phyloP scores from a whole-genome alignment of 2,113 vertebrate genomes.

The Choloepus hoffmanni region DNA sequence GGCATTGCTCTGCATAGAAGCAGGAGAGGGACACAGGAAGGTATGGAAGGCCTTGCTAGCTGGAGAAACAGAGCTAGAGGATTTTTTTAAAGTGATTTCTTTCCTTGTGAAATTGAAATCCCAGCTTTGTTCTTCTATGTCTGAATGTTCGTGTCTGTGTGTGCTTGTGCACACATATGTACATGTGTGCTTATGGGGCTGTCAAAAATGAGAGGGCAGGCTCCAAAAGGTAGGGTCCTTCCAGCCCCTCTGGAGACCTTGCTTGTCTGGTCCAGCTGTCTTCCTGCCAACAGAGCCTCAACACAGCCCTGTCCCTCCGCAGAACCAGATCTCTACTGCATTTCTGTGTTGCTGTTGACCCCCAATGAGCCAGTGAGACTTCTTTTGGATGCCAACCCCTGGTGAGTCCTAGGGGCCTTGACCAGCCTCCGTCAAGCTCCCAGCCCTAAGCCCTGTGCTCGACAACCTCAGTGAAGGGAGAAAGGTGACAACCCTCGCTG shows the following conservation, averaged over 20 bases:
- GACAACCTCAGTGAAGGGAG: background rate
- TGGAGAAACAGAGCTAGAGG: background rate
- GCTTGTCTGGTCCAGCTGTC: background rate
- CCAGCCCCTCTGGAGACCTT: background rate
- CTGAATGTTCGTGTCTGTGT: background rate
- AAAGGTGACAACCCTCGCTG: background rate
- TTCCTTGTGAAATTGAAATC: background rate
- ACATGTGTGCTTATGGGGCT: background rate
- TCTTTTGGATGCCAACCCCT: background rate
- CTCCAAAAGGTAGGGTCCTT: background rate
- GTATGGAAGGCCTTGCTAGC: too few species aligned
- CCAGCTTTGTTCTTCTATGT: background rate
- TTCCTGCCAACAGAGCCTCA: background rate
- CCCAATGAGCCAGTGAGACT: background rate
- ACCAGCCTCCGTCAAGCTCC: background rate
- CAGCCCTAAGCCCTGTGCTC: too few species aligned
- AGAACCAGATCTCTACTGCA: background rate
- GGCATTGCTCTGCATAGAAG: background rate
- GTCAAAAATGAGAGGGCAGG: background rate
- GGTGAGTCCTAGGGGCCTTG: background rate
- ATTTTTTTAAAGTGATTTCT: background rate
- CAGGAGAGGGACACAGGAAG: fast-evolving
- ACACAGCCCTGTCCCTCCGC: background rate
- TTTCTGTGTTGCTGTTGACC: background rate
- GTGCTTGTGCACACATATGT: background rate